A percentile compares a stretch with the other conserved stretches of the same genome.
Evolutionary conservation across 2,113 vertebrate genomes (phyloP).

Genomic region (Macheiramphus alcinus): DNA sequence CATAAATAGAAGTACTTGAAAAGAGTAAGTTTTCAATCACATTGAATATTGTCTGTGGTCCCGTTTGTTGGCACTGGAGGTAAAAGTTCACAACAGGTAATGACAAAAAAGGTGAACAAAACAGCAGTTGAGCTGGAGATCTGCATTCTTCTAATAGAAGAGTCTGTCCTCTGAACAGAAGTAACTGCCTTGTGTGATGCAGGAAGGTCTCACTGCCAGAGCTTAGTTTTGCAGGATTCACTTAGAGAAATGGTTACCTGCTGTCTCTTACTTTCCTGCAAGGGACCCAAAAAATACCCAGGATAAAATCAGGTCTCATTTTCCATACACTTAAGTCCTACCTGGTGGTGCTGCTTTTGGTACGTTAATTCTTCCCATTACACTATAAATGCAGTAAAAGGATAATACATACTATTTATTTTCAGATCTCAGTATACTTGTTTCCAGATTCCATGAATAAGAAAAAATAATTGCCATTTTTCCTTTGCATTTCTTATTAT

Average conservation of each 20-base stretch:
- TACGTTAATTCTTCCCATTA: not conserved
- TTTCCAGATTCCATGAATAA: not conserved
- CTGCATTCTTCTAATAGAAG: not conserved
- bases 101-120: not conserved
- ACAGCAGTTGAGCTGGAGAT: not conserved
- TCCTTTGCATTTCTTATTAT: not conserved
- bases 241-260: not conserved
- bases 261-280: not conserved
- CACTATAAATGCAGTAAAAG: not conserved
- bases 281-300: not conserved
- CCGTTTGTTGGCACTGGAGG: not conserved
- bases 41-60: not conserved
- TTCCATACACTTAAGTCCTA: not conserved
- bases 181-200: not conserved
- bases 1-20: not conserved
- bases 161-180: not conserved
- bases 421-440: not conserved
- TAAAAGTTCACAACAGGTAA: not conserved
- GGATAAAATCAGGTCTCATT: not conserved
- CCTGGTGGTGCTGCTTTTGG: not conserved
- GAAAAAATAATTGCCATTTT: not conserved
- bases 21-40: not conserved
- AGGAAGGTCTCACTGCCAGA: not conserved
- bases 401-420: not conserved
- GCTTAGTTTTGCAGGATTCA: not conserved